Percentiles rank a stretch among this genome's conserved stretches.
These are phyloP conservation scores for Elanoides forficatus DNA, from an alignment of 2,113 vertebrate genomes.

Conservation along the genomic window DNA sequence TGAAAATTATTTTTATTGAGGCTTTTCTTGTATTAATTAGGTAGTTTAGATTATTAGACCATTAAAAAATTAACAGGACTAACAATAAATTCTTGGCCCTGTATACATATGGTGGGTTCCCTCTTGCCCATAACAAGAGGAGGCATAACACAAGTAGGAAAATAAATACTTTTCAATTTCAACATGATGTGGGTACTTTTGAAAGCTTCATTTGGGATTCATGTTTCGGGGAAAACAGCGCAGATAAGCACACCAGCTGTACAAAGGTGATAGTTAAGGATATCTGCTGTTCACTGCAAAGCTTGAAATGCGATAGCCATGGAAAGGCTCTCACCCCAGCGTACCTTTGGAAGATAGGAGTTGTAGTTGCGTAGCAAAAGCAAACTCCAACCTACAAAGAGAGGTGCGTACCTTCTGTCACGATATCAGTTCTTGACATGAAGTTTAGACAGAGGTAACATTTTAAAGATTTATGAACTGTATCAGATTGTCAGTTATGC, in stretches of 20 bases:
- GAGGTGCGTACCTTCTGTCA: not conserved
- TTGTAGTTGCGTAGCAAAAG: accelerated
- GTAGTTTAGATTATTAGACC: too few relatives aligned
- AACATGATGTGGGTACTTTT: not conserved
- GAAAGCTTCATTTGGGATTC: not conserved
- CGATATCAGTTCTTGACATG: not conserved
- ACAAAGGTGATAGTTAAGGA: not conserved
- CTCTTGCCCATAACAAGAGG: not conserved
- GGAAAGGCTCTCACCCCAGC: not conserved
- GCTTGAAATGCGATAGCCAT: not conserved
- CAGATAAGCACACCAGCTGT: not conserved
- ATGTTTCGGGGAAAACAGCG: not conserved
- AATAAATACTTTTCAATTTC: not conserved
- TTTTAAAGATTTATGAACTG: not conserved
- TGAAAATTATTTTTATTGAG: not conserved
- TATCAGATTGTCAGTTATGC: not conserved
- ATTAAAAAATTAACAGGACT: not conserved
- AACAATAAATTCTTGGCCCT: not conserved
- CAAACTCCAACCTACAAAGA: not conserved
- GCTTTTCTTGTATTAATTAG: not conserved
- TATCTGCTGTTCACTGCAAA: not conserved
- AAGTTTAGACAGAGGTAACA: not conserved
- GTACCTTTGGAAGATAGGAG: not conserved
- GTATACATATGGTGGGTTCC: accelerated
- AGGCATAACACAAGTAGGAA: not conserved